These are phyloP conservation scores for Amphiura filiformis DNA, from an alignment of 35 echinoderm and acorn worm genomes.

Conservation along the genomic window DNA sequence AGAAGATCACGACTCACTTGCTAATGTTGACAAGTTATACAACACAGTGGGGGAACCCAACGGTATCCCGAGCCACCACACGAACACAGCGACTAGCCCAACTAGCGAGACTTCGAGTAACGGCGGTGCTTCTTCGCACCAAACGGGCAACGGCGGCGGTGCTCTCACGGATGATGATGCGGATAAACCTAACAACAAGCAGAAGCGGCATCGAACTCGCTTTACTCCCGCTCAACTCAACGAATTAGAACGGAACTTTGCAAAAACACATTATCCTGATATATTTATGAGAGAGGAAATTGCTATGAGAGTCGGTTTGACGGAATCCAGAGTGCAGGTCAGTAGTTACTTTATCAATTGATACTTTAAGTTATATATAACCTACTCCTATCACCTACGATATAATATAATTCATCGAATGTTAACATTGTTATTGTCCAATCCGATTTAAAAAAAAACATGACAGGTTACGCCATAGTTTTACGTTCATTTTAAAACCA, in stretches of 20 bases:
- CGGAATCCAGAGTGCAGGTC: slow-evolving; percentile 98
- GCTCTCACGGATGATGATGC: background rate
- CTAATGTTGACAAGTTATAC: background rate
- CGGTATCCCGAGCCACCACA: background rate
- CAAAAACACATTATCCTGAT: slow-evolving; percentile 99
- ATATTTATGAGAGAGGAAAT: slow-evolving; percentile 99
- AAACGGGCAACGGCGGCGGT: background rate
- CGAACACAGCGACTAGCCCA: background rate
- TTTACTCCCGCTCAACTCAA: slow-evolving; percentile 98
- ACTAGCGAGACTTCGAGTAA: background rate
- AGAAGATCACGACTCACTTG: background rate
- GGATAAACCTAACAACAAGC: slow-evolving; percentile 37
- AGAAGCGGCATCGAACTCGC: slow-evolving; percentile 92
- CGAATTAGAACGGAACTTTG: slow-evolving; percentile 98
- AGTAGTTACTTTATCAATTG: slow-evolving; percentile 5
- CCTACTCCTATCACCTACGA: too few species aligned
- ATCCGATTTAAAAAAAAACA: too few species aligned
- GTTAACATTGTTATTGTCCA: background rate
- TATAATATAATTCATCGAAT: background rate
- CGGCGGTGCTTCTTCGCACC: background rate
- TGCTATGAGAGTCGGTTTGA: slow-evolving; percentile 96
- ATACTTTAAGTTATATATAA: too few species aligned
- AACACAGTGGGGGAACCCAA: background rate
- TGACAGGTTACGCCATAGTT: too few species aligned
- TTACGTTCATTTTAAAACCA: too few species aligned